Evolutionary conservation across 2,797 vertebrate genomes (phyloP).

Genomic region (Picus viridis): DNA sequence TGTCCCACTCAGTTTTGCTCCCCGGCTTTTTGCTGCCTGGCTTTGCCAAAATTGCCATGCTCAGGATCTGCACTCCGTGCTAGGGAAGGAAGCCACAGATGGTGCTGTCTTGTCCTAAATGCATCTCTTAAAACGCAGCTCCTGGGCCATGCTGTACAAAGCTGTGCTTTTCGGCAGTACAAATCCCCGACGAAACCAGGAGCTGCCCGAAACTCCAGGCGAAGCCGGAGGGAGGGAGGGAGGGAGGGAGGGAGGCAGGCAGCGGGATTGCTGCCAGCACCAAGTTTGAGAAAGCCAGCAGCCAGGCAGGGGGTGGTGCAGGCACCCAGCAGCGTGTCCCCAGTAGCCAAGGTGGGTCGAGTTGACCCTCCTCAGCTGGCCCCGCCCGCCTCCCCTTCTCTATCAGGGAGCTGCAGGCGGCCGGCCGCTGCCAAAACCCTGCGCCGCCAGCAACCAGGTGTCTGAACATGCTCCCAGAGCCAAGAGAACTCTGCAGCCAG

Average conservation of each 20-base stretch:
- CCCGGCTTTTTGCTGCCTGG: not conserved
- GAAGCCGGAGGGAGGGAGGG: too few relatives aligned
- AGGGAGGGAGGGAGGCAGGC: not conserved
- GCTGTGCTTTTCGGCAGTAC: not conserved
- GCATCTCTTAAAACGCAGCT: not conserved
- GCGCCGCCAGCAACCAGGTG: conserved; percentile 52
- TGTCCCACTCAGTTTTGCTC: not conserved
- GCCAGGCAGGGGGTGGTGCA: not conserved
- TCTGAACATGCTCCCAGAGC: conserved; percentile 45
- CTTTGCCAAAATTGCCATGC: not conserved
- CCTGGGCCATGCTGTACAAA: not conserved
- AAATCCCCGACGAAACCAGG: not conserved
- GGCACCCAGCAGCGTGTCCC: not conserved
- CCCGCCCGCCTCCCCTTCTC: not conserved
- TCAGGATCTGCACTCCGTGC: not conserved
- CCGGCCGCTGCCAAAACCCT: conserved; percentile 1
- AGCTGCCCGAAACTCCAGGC: not conserved
- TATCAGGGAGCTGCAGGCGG: not conserved
- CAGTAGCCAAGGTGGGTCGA: not conserved
- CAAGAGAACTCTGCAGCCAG: not conserved
- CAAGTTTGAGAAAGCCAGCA: not conserved
- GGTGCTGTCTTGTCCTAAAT: not conserved
- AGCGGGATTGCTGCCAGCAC: not conserved
- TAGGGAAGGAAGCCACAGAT: not conserved
- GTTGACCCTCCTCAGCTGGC: not conserved